Evolutionary conservation across 2,113 vertebrate species (phyloP).

Genomic region (Notiomystis cincta): DNA sequence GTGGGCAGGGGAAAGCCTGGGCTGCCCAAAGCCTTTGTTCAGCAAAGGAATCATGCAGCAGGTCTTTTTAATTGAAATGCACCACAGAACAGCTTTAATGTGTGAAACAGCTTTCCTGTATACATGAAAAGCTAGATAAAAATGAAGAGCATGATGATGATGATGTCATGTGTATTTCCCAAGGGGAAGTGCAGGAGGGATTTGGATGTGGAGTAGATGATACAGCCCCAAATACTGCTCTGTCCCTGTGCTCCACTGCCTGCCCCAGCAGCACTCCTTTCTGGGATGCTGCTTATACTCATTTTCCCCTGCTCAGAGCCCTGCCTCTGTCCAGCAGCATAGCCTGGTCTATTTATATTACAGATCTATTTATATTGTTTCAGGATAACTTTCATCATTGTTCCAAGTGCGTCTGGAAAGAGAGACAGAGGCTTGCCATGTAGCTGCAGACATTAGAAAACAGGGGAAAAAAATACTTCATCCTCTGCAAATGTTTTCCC

Average conservation of each 20-base stretch:
- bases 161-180: background rate
- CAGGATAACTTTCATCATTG: slow-evolving; percentile 58
- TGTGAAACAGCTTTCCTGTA: background rate
- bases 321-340: background rate
- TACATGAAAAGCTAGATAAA: background rate
- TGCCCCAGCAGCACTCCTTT: background rate
- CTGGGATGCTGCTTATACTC: background rate
- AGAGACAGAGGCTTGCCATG: background rate
- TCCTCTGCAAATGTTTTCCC: slow-evolving; percentile 4
- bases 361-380: slow-evolving; percentile 64
- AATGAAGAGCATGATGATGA: background rate
- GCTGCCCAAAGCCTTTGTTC: background rate
- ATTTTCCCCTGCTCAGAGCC: background rate
- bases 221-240: background rate
- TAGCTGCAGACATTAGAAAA: slow-evolving; percentile 23
- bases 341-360: slow-evolving; percentile 45
- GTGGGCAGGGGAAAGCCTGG: background rate
- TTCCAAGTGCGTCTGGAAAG: slow-evolving; percentile 54
- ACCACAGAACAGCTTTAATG: background rate
- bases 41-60: background rate
- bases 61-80: background rate
- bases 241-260: background rate
- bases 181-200: background rate
- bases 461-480: slow-evolving; percentile 42
- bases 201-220: background rate